These are phyloP conservation scores for Carduelis carduelis DNA, from an alignment of 2,797 vertebrate species.

Conservation along the genomic window DNA sequence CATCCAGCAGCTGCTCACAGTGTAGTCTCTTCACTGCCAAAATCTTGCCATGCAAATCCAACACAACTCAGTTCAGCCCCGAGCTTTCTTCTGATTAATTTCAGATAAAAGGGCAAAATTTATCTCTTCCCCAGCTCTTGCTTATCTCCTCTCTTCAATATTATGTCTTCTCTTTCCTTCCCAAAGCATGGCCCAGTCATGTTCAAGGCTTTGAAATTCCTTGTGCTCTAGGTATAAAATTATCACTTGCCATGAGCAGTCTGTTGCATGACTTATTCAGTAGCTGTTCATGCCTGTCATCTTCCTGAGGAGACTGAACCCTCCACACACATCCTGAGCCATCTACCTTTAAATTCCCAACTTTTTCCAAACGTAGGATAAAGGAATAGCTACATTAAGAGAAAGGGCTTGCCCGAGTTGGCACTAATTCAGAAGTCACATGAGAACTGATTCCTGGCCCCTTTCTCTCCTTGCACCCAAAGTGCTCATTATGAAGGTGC, in stretches of 20 bases:
- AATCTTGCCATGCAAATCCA: neutral
- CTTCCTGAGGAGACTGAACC: neutral
- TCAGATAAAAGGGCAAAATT: neutral
- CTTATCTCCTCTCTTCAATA: neutral
- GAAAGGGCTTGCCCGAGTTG: neutral
- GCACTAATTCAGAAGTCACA: neutral
- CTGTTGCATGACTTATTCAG: neutral
- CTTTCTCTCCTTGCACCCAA: neutral
- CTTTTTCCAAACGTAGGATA: neutral
- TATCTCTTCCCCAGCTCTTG: neutral
- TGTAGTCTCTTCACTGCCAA: neutral
- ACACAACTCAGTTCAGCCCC: neutral
- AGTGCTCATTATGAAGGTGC: neutral
- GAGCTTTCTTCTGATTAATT: neutral
- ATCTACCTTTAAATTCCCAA: neutral
- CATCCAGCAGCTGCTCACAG: neutral
- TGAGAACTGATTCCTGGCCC: neutral
- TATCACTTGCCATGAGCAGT: neutral
- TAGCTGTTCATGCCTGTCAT: rapidly evolving
- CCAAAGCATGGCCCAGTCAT: neutral
- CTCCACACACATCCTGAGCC: neutral
- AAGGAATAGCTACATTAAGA: neutral
- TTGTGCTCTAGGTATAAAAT: neutral
- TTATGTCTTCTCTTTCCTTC: neutral
- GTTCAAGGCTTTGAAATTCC: neutral